These are phyloP conservation scores for Noctua janthe DNA, from an alignment of 2,888 invertebrate genomes.

Conservation along the genomic window DNA sequence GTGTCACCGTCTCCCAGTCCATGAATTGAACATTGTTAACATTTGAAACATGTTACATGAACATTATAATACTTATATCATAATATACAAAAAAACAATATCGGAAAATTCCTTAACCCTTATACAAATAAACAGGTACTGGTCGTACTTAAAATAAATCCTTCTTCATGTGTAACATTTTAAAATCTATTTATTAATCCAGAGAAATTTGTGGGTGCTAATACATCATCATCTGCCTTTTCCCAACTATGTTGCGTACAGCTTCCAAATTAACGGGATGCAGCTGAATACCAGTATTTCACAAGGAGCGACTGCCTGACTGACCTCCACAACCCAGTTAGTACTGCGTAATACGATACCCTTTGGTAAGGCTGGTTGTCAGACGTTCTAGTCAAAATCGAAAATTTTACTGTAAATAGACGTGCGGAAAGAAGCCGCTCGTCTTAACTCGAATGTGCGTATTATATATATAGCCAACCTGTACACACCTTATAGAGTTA, in stretches of 20 bases:
- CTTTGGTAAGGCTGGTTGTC: background rate
- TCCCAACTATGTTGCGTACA: background rate
- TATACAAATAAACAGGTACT: background rate
- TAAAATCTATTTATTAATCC: background rate
- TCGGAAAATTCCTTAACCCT: background rate
- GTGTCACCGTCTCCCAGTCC: slow-evolving; percentile 25
- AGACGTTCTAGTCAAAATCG: background rate
- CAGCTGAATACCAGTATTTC: background rate
- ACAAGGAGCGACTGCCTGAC: background rate
- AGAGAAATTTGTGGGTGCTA: background rate
- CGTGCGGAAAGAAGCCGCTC: background rate
- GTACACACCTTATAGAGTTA: background rate
- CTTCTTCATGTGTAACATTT: background rate
- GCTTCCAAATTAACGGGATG: background rate
- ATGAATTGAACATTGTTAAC: background rate
- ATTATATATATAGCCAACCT: background rate
- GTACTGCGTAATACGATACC: background rate
- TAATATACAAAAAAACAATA: no score
- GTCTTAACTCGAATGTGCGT: background rate
- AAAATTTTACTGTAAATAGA: background rate
- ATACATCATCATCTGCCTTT: background rate
- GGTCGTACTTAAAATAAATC: background rate
- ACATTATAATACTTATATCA: background rate
- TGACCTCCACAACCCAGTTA: background rate
- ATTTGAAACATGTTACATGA: background rate